Percentiles rank a stretch among this genome's conserved stretches.
phyloP scores from a whole-genome alignment of 2,113 vertebrate genomes.

The Willisornis vidua region DNA sequence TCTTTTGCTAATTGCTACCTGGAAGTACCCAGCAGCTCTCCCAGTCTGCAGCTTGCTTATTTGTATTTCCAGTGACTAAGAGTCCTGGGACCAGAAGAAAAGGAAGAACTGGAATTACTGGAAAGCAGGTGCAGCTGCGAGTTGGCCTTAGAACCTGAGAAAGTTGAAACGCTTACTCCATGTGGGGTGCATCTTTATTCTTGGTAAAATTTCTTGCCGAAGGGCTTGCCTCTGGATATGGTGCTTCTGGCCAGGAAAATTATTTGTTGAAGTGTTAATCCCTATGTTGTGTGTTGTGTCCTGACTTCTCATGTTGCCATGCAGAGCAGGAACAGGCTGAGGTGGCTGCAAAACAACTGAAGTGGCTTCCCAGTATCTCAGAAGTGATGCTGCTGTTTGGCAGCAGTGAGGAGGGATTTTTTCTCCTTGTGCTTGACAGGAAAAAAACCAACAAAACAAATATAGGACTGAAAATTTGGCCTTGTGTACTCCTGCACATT shows the following conservation, averaged over 20 bases:
- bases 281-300: fast-evolving
- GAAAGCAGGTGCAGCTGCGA: background rate
- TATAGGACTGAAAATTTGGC: background rate
- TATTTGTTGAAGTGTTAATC: background rate
- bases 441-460: background rate
- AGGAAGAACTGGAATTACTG: background rate
- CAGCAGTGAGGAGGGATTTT: background rate
- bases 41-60: background rate
- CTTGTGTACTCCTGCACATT: background rate
- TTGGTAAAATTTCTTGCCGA: background rate
- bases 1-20: background rate
- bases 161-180: background rate
- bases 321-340: background rate
- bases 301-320: background rate
- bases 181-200: background rate
- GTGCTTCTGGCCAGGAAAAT: background rate
- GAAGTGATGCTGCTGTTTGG: background rate
- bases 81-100: background rate
- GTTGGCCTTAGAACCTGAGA: background rate
- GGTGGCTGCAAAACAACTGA: background rate
- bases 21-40: background rate
- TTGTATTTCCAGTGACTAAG: background rate
- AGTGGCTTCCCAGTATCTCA: background rate
- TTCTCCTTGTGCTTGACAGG: background rate
- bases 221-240: background rate